phyloP scores from a whole-genome alignment of 1,140 invertebrate genomes.

The Trypoxylus dichotomus region DNA sequence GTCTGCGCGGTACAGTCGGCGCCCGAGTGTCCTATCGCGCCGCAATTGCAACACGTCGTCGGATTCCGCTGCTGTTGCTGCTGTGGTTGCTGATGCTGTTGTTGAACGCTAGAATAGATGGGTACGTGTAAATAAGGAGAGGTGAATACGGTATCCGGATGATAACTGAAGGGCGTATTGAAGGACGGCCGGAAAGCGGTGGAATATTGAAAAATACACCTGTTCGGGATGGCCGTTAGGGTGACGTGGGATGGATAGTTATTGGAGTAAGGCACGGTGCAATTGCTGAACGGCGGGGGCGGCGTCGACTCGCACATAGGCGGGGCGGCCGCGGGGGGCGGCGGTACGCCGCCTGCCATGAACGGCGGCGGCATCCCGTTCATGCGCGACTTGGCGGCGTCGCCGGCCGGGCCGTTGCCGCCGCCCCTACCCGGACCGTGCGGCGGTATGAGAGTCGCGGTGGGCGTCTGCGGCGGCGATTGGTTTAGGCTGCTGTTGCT shows the following conservation, averaged over 20 bases:
- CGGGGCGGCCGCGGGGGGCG: constrained; percentile 52
- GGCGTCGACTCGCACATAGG: constrained; percentile 57
- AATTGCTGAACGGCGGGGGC: constrained; percentile 54
- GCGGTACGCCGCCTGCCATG: constrained; percentile 52
- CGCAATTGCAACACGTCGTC: constrained; percentile 73
- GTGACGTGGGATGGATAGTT: constrained; percentile 52
- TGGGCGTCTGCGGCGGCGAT: constrained; percentile 64
- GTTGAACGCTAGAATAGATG: constrained; percentile 51
- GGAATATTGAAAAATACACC: constrained; percentile 42
- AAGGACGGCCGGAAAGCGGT: constrained; percentile 31
- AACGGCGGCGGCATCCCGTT: constrained; percentile 53
- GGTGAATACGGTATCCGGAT: constrained; percentile 44
- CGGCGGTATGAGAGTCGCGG: constrained; percentile 54
- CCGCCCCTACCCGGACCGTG: constrained; percentile 46
- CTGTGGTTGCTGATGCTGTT: constrained; percentile 60
- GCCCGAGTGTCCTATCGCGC: constrained; percentile 74
- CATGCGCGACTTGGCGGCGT: constrained; percentile 52
- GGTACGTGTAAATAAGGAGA: constrained; percentile 56
- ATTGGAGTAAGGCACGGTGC: constrained; percentile 52
- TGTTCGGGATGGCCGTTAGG: constrained; percentile 49
- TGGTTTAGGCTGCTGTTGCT: constrained; percentile 62
- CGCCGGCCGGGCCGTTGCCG: constrained; percentile 49
- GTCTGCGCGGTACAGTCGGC: constrained; percentile 82
- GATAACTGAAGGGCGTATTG: constrained; percentile 42
- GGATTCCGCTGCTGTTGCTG: constrained; percentile 37